Base-by-base conservation (phyloP, 1,140 invertebrate species). In the Caenorhabditis brenneri region DNA sequence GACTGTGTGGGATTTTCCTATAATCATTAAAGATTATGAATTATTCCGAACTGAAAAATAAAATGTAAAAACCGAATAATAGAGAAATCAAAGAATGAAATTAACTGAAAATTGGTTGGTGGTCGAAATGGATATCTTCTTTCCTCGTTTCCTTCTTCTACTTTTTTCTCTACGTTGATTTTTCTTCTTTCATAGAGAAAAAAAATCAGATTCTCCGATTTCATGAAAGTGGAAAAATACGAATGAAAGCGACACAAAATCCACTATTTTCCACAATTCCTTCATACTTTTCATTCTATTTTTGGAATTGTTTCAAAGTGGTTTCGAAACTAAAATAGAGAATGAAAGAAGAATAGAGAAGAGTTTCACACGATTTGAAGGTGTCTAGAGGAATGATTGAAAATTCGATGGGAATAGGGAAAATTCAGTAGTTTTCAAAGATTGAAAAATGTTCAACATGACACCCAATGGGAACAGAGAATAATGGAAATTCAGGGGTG, bases 41-140 rank as follows among this genome's bases (percentile, higher is more conserved):
- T 5, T 42, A 6, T 42, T 16, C 6, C 16, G 12, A 19, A 65
- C 16, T 36, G 15, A n/a, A 22, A 19, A 19, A 27, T 10, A 42
- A 24, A 39, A 74, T 10, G 15, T 65, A n/a, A n/a, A n/a, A n/a
- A n/a, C n/a, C n/a, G n/a, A n/a, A n/a, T n/a, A n/a, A n/a, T n/a
- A 36, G 33, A 42, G 33, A 74, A n/a, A 33, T 74, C 36, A 74
- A 74, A 42, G 53, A 55, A 55, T 39, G 22, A n/a, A 74, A 74
- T 42, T 12, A 19, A 42, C 15, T 7, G 22, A 27, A 55, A 10
- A 27, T 10, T 19, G 53, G 24, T 27, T 42, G 65, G 65, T 42
- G 36, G 65, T 42, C 36, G 65, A 74, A 74, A 74, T 74, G 65
- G 65, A 74, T 74, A 74, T 74, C 65, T 22, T 55, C 53, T 55